Conservation (phyloP, 2,797 vertebrate genomes). For the Sebastes vulpes region DNA sequence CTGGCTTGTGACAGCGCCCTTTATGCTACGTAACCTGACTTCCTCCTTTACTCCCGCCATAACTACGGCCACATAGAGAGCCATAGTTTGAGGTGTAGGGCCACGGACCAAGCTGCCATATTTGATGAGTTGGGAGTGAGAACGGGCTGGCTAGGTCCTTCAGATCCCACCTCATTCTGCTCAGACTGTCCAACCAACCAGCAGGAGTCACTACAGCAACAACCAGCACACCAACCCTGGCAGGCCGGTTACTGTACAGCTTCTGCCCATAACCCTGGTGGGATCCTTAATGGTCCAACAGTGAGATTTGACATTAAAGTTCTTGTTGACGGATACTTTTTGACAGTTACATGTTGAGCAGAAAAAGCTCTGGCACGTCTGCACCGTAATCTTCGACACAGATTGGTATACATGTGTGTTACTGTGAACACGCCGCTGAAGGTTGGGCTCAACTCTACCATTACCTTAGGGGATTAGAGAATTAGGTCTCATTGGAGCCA, state of each 20-base stretch:
- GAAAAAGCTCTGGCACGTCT: constrained; percentile 19
- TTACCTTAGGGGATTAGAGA: constrained; percentile 55
- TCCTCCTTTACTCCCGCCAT: not conserved
- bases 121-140: not conserved
- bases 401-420: not conserved
- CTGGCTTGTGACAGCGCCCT: not conserved
- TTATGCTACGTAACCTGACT: not conserved
- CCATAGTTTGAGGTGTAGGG: not conserved
- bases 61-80: not conserved
- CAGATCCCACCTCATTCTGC: not conserved
- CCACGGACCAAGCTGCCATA: not conserved
- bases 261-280: not conserved
- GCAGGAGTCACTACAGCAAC: constrained; percentile 14
- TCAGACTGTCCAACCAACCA: not conserved
- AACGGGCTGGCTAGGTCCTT: not conserved
- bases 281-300: constrained; percentile 26
- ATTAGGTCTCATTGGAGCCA: constrained; percentile 55
- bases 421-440: not conserved
- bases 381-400: not conserved
- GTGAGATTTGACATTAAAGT: constrained; percentile 29
- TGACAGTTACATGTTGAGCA: constrained; percentile 47
- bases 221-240: not conserved
- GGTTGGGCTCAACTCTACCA: constrained; percentile 15
- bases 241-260: not conserved
- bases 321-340: constrained; percentile 32